Evolutionary conservation across 2,113 vertebrate genomes (phyloP).

Genomic region (Heliornis fulica): DNA sequence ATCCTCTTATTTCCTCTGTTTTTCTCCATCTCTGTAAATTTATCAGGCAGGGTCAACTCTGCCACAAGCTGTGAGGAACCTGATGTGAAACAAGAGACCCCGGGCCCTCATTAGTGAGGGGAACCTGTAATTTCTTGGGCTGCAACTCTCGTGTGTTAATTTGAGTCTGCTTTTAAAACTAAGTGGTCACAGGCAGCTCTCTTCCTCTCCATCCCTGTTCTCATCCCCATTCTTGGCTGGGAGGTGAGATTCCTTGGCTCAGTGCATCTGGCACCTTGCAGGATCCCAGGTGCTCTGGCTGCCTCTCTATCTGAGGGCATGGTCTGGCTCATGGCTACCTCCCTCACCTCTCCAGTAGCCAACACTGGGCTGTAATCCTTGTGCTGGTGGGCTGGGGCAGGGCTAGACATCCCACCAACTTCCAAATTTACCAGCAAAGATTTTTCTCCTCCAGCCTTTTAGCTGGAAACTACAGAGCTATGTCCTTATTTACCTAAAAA

Average conservation of each 20-base stretch:
- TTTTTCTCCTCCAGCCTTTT: neutral
- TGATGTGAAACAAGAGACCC: neutral
- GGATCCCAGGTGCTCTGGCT: neutral
- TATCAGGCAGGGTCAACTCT: slow-evolving; percentile 14
- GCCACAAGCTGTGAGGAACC: neutral
- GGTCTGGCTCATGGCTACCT: neutral
- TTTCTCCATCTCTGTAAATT: slow-evolving; percentile 22
- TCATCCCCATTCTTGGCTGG: neutral
- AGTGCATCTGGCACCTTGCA: neutral
- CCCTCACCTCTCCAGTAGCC: neutral
- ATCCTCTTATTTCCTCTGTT: slow-evolving; percentile 60
- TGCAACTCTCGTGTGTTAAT: neutral
- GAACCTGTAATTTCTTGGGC: neutral
- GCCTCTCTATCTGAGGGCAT: neutral
- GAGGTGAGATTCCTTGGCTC: neutral
- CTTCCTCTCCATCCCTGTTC: neutral
- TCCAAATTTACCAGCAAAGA: neutral
- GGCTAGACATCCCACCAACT: neutral
- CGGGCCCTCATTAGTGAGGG: neutral
- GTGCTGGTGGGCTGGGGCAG: neutral
- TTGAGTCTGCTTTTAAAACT: neutral
- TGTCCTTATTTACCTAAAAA: neutral
- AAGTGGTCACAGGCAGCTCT: accelerated
- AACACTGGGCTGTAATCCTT: neutral
- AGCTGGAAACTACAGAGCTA: neutral